Evolutionary conservation across 2,888 invertebrate genomes (phyloP), one percentile per base, ranked within the genome.

Genomic region (Coleophora deauratella): DNA sequence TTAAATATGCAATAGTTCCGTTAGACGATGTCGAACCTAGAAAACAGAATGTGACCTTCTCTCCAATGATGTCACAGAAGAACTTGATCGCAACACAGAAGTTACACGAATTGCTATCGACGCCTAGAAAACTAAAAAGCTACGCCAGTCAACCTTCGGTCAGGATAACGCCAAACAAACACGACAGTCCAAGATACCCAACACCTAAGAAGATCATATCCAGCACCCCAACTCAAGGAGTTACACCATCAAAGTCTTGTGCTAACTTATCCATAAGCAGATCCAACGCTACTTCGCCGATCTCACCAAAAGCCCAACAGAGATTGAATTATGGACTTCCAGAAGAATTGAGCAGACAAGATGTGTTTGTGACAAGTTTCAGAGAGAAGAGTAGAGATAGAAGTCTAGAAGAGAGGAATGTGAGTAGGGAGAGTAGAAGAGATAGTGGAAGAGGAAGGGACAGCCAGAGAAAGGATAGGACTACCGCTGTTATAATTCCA

Each of bases 1-100:
- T 62, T 6, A 79, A 88, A 46, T 90, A 90, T 53, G 90, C 90
- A 0, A 88, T 89, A 36, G 87, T 90, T 4, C 88, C 89, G 0
- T 80, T 87, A 0, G 89, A 89, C 14, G 74, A 88, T 1, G 87
- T 88, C 9, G 84, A 84, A n/a, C 10, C 79, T 43, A 59, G 77
- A 61, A 62, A 75, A 71, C 35, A 72, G 51, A 62, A 71, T 4
- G 76, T 72, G 0, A 88, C 72, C 0, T 88, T 71, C 54, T 75
- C 73, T 35, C 76, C 77, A 0, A 69, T 72, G 15, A 87, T 88
- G 68, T 86, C 88, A 1, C 70, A 88, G 38, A 88, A 88, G 55
- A 91, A 91, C 65, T 73, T 91, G 0, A 87, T 88, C 14, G 93
- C 93, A 0, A 93, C 93, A 0, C 92, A 92, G 57, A 93, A 91